These are phyloP conservation scores for Rotaria sp. DNA, from an alignment of 2,888 invertebrate species.

Conservation along the genomic window DNA sequence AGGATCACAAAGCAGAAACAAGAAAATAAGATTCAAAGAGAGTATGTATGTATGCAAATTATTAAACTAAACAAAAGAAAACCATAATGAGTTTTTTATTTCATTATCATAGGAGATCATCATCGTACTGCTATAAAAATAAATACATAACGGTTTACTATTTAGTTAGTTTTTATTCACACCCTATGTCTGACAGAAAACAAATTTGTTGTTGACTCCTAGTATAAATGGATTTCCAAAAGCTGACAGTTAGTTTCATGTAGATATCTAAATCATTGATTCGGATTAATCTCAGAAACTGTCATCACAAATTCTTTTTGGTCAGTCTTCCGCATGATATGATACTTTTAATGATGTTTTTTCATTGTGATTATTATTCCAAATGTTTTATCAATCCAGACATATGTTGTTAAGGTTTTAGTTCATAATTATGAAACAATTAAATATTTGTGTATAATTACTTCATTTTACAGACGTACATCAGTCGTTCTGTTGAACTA, in stretches of 20 bases:
- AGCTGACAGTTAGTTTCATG: conserved; percentile 32
- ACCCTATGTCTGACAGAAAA: conserved; percentile 63
- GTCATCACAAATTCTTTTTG: conserved; percentile 36
- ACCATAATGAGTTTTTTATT: neutral
- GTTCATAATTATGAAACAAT: conserved; percentile 20
- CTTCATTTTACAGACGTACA: neutral
- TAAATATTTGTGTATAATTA: conserved; percentile 28
- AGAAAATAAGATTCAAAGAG: too few relatives aligned
- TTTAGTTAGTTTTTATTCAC: conserved; percentile 77
- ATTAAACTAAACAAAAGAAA: too few relatives aligned
- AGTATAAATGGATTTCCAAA: conserved; percentile 45
- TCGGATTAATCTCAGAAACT: conserved; percentile 20
- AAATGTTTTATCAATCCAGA: conserved; percentile 54
- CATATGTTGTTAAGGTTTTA: conserved; percentile 45
- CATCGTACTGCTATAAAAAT: neutral
- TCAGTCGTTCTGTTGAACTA: too few relatives aligned
- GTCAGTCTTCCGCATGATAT: conserved; percentile 40
- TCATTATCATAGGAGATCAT: too few relatives aligned
- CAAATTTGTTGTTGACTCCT: conserved; percentile 44
- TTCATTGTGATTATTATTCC: conserved; percentile 46
- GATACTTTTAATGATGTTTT: conserved; percentile 27
- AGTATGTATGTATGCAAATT: too few relatives aligned
- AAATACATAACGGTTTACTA: conserved; percentile 55
- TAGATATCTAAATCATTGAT: conserved; percentile 34
- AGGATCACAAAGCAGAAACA: too few relatives aligned